Conservation (phyloP, 2,888 invertebrate species). For the Amiota minor region DNA sequence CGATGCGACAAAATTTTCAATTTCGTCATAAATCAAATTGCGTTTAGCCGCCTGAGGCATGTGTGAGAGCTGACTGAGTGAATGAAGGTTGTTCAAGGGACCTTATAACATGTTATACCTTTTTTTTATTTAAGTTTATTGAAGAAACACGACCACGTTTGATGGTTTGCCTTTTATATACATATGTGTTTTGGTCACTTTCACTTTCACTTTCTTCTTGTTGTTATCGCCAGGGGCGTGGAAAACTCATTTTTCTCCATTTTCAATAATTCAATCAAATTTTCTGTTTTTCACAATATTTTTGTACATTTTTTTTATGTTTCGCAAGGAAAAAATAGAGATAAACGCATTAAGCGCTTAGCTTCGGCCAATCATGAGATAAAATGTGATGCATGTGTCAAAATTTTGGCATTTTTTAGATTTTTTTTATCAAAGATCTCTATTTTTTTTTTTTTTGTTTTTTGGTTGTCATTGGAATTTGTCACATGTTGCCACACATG, state of each 20-base stretch:
- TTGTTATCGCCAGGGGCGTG: slow-evolving; percentile 44
- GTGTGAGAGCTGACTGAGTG: slow-evolving; percentile 19
- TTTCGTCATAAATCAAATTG: slow-evolving; percentile 64
- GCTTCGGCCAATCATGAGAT: slow-evolving; percentile 7
- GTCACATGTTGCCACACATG: slow-evolving; percentile 23
- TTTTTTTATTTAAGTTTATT: slow-evolving; percentile 62
- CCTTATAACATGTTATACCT: slow-evolving; percentile 36
- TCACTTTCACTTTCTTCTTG: slow-evolving; percentile 34
- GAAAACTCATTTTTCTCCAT: slow-evolving; percentile 22
- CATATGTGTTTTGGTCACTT: neutral
- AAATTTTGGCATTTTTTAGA: slow-evolving; percentile 38
- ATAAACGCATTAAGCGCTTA: slow-evolving; percentile 60
- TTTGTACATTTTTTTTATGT: neutral
- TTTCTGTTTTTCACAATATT: slow-evolving; percentile 25
- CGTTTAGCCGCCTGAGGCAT: slow-evolving; percentile 48
- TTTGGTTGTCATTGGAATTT: slow-evolving; percentile 10
- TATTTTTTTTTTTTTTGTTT: neutral
- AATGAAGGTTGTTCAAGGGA: slow-evolving; percentile 50
- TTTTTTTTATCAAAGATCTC: too few relatives aligned
- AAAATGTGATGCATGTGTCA: slow-evolving; percentile 59
- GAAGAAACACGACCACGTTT: slow-evolving; percentile 47
- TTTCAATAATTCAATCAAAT: slow-evolving; percentile 59
- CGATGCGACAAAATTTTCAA: slow-evolving; percentile 69
- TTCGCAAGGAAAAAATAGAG: slow-evolving; percentile 23
- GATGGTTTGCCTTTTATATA: slow-evolving; percentile 36